A percentile compares a stretch with the other conserved stretches of the same genome.
Conservation (phyloP, 2,888 invertebrate species). For the Trachelus troglodyta region DNA sequence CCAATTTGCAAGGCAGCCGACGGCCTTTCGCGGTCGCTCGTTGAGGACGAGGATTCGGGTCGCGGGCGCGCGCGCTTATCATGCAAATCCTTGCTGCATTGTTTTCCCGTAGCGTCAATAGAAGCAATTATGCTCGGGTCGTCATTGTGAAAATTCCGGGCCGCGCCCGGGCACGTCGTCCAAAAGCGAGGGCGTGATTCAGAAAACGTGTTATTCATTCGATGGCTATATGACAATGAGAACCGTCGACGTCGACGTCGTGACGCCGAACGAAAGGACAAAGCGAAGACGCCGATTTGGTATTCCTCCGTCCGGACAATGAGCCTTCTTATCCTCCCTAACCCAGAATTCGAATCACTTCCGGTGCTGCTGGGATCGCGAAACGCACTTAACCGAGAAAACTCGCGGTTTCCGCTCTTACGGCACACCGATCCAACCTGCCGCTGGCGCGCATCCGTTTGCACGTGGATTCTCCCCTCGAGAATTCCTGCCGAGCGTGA, state of each 20-base stretch:
- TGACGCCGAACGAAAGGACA: neutral
- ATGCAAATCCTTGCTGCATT: slow-evolving; percentile 52
- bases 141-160: slow-evolving; percentile 21
- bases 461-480: neutral
- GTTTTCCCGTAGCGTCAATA: slow-evolving; percentile 29
- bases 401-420: neutral
- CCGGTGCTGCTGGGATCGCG: slow-evolving; percentile 44
- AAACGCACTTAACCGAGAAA: slow-evolving; percentile 50
- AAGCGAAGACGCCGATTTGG: neutral
- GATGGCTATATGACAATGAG: slow-evolving; percentile 26
- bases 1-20: slow-evolving; percentile 46
- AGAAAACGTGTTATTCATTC: slow-evolving; percentile 37
- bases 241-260: neutral
- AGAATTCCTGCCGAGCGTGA: neutral
- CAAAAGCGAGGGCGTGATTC: slow-evolving; percentile 30
- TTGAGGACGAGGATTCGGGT: slow-evolving; percentile 24
- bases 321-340: slow-evolving; percentile 14
- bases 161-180: slow-evolving; percentile 16
- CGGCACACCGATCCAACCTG: neutral
- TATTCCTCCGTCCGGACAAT: neutral
- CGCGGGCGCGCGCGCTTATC: slow-evolving; percentile 35
- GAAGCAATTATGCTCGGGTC: slow-evolving; percentile 20
- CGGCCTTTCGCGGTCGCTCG: slow-evolving; percentile 32
- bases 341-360: slow-evolving; percentile 41
- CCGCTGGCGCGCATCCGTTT: neutral